These are phyloP conservation scores for Hirudo medicinalis DNA, from an alignment of 1,140 invertebrate genomes.

Conservation along the genomic window DNA sequence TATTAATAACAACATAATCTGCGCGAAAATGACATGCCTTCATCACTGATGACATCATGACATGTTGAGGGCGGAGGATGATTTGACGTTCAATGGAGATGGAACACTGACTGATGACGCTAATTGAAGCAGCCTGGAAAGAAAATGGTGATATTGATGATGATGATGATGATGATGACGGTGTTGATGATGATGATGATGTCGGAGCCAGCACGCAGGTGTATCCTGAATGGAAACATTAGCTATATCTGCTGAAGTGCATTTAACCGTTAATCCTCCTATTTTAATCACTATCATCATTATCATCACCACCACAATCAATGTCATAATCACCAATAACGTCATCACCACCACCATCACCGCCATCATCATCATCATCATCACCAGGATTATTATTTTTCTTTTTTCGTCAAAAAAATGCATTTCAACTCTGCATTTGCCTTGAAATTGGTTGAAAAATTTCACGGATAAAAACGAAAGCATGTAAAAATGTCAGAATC, in stretches of 20 bases:
- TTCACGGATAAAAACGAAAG: too few species aligned
- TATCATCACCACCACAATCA: not conserved
- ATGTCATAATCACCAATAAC: not conserved
- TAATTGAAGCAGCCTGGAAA: not conserved
- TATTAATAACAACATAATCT: too few species aligned
- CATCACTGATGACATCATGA: too few species aligned
- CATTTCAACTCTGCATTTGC: too few species aligned
- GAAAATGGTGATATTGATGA: conserved; percentile 23
- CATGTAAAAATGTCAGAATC: too few species aligned
- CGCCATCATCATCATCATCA: not conserved
- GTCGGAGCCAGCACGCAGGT: not conserved
- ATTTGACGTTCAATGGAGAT: too few species aligned
- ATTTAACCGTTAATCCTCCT: not conserved
- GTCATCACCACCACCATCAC: not conserved
- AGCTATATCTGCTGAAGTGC: not conserved
- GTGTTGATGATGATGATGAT: conserved; percentile 19
- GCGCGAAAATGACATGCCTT: too few species aligned
- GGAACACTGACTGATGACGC: too few species aligned
- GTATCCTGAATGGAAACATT: not conserved
- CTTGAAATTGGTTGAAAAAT: too few species aligned
- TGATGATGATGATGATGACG: conserved; percentile 24
- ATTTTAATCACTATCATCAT: not conserved
- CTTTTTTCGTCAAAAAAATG: too few species aligned
- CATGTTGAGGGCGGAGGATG: too few species aligned
- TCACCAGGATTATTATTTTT: too few species aligned